Evolutionary conservation across 2,113 vertebrate genomes (phyloP), one percentile per base, ranked within the genome.

Genomic region (Indicator indicator): DNA sequence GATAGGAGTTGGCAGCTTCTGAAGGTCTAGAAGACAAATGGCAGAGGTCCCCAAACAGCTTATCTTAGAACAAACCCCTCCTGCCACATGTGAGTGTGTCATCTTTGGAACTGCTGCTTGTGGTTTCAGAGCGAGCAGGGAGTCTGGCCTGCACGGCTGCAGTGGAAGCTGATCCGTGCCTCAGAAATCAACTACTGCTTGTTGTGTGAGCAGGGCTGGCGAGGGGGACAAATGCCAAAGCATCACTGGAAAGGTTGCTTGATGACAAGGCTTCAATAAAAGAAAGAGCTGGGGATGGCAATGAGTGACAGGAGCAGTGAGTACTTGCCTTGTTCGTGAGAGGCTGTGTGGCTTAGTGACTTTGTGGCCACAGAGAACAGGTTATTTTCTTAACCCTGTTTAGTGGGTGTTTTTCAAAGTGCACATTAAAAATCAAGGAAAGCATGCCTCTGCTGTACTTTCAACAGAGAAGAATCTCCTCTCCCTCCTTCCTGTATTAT

Each of bases 381-480:
- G 58, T 78, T 89, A 65, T 87, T 91, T 88, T 65, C 33, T 83
- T 83, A 28, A 0, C 58, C 4, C 1, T 89, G 59, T 72, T 86
- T 88, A 71, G 46, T 50, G 76, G 40, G 36, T 81, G 54, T 73
- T 85, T 86, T 62, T 76, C 40, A 69, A 75, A 52, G 16, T 42
- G 30, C 23, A 24, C 2, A 4, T 81, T 58, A 46, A 75, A 91
- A 90, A 63, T 19, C 68, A 85, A 65, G 23, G 4, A 65, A 38
- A 62, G 74, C 30, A 62, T 27, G 1, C 1, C 9, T 26, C 38
- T 77, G 54, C 19, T 4, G 3, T 3, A 19, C 48, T 86, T 70
- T 54, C 75, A 83, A 82, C 13, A 78, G 46, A 82, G 73, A 75
- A 91, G 54, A 92, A 58, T 88, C 20, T 78, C 26, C 7, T 75